phyloP scores from a whole-genome alignment of 2,113 vertebrate species.

The Gnathonemus echidnorhynchus region DNA sequence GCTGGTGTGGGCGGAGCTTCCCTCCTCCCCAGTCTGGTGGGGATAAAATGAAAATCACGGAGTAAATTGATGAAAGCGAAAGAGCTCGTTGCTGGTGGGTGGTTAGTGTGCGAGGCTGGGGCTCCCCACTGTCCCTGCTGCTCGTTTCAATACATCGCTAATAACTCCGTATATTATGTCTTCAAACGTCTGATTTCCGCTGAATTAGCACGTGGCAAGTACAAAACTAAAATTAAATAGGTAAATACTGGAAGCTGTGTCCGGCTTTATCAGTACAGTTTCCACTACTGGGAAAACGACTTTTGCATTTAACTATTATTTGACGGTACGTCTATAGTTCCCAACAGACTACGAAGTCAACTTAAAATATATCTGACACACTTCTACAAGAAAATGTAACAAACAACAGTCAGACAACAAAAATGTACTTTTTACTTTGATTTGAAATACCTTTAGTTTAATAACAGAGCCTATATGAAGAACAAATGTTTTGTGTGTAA shows the following conservation, averaged over 20 bases:
- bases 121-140: too few species aligned
- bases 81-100: neutral
- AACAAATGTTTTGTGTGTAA: neutral
- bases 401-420: neutral
- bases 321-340: neutral
- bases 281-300: neutral
- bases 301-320: neutral
- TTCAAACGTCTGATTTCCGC: neutral
- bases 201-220: neutral
- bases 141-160: neutral
- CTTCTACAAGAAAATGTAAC: neutral
- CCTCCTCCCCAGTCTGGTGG: neutral
- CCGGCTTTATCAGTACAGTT: neutral
- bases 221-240: neutral
- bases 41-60: neutral
- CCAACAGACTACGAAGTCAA: neutral
- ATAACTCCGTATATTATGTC: neutral
- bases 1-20: constrained; percentile 12
- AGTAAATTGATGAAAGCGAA: neutral
- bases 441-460: neutral
- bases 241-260: neutral
- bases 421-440: neutral
- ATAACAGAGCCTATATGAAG: neutral
- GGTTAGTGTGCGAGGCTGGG: neutral
- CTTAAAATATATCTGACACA: neutral